Conservation (phyloP, 2,113 vertebrate species). For the Hepsetus odoe region DNA sequence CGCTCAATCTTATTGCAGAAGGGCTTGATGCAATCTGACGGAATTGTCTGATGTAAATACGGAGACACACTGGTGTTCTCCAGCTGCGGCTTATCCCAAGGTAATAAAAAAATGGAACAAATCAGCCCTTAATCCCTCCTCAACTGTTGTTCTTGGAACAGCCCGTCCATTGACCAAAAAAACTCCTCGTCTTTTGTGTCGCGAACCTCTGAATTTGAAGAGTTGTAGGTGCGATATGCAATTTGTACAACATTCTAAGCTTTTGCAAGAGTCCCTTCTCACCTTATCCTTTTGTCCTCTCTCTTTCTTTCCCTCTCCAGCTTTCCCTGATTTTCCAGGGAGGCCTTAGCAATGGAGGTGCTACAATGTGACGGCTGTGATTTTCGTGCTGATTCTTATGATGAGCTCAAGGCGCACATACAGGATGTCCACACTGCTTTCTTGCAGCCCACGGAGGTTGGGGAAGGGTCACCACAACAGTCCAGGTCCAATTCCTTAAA, state of each 20-base stretch:
- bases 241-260: not conserved
- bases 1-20: conserved; percentile 71
- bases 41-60: conserved; percentile 73
- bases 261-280: not conserved
- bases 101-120: conserved; percentile 76
- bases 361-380: conserved; percentile 98
- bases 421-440: conserved; percentile 98
- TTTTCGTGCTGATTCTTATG: conserved; percentile 94
- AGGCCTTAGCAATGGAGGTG: conserved; percentile 88
- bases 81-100: conserved; percentile 78
- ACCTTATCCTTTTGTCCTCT: conserved; percentile 24
- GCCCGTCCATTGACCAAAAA: conserved; percentile 54
- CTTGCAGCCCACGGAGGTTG: conserved; percentile 92
- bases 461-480: conserved; percentile 77
- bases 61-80: conserved; percentile 68
- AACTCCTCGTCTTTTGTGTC: conserved; percentile 43
- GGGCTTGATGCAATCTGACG: conserved; percentile 70
- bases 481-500: conserved; percentile 80
- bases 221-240: not conserved
- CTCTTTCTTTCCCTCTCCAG: conserved; percentile 60
- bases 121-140: conserved; percentile 75
- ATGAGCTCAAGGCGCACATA: conserved; percentile 95
- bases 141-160: conserved; percentile 72
- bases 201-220: conserved; percentile 29
- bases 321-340: conserved; percentile 91